Base-by-base conservation (phyloP, 2,888 invertebrate species). In the Caenorhabditis sp. region DNA sequence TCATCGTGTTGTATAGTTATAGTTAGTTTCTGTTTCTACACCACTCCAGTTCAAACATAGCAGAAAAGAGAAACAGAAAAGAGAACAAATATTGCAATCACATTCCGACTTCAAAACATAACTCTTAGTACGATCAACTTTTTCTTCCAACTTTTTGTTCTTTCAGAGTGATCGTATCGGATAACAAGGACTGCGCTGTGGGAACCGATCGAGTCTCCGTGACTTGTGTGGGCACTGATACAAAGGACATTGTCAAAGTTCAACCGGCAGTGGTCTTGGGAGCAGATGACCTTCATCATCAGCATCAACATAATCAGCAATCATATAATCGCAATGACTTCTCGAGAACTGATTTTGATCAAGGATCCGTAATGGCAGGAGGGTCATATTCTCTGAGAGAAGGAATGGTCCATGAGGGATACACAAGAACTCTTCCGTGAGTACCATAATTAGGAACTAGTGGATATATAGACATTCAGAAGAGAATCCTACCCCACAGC, bases 371-470 rank as follows among this genome's bases (percentile, higher is more conserved):
- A 47, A 67, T 64, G 53, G 67, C 67, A 26, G 82, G 72, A 47
- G 85, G 85, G 44, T 58, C 80, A 1, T 85, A 85, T 70, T 83
- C 83, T 18, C 61, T 85, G 9, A 26, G 83, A 60, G 85, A 85
- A 62, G 85, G 82, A 68, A 62, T 72, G 70, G 50, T 85, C 28
- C 81, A 83, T 50, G 85, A 85, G 22, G 68, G 70, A 8, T 83
- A 80, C 55, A 77, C 79, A 0, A 40, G 83, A 58, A 81, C 79
- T 22, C 32, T 82, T 9, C 82, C 82, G 69, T 79, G 22, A 60
- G 69, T 47, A n/a, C n/a, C n/a, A n/a, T n/a, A n/a, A n/a, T n/a
- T n/a, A n/a, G n/a, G n/a, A n/a, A n/a, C n/a, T n/a, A n/a, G n/a
- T n/a, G n/a, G n/a, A n/a, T n/a, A n/a, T n/a, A n/a, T n/a, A n/a